phyloP scores from a whole-genome alignment of 2,888 invertebrate genomes.

The Eustalomyia histrio region DNA sequence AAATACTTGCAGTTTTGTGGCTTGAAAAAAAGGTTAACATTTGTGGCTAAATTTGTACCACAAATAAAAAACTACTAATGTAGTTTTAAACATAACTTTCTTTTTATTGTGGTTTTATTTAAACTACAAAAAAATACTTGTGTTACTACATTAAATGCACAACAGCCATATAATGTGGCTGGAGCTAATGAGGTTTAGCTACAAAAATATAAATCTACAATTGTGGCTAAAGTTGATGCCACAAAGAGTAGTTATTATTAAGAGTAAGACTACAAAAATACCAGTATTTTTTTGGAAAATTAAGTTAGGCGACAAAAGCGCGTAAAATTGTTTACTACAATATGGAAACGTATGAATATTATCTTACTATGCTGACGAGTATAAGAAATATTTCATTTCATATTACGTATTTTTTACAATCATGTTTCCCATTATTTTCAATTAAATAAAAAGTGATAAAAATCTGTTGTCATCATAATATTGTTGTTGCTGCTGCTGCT shows the following conservation, averaged over 20 bases:
- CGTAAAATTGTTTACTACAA: no score
- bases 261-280: background rate
- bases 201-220: background rate
- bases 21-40: no score
- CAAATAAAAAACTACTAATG: no score
- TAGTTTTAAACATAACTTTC: no score
- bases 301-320: no score
- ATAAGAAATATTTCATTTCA: constrained; percentile 3
- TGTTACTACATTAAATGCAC: background rate
- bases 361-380: background rate
- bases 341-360: background rate
- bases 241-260: no score
- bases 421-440: background rate
- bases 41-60: no score
- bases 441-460: background rate
- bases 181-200: background rate
- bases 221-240: background rate
- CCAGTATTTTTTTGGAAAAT: background rate
- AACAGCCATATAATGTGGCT: background rate
- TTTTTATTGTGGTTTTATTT: background rate
- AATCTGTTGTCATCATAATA: background rate
- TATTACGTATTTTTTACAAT: background rate
- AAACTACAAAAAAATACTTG: background rate
- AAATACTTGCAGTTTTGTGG: no score
- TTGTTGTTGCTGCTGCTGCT: background rate